These are phyloP conservation scores for Enteromius viviparus DNA, from an alignment of 2,797 vertebrate genomes.

Conservation along the genomic window DNA sequence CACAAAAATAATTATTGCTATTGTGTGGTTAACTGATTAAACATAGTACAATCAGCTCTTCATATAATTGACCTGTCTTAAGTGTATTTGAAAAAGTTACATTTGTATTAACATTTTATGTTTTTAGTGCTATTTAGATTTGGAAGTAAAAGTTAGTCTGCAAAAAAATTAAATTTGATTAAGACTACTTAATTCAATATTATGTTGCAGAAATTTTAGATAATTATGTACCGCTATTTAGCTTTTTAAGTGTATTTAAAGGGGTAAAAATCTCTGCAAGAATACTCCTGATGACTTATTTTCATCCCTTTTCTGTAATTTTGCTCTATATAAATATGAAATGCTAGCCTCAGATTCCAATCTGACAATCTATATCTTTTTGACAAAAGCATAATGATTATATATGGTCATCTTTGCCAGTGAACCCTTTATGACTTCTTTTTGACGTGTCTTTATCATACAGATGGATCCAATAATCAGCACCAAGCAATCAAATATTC, in stretches of 20 bases:
- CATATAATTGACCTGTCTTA: background rate
- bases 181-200: background rate
- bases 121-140: background rate
- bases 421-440: slow-evolving; percentile 9
- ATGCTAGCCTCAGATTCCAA: background rate
- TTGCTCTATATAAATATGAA: background rate
- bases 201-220: background rate
- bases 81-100: background rate
- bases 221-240: background rate
- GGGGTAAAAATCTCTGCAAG: background rate
- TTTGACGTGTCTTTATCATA: slow-evolving; percentile 36
- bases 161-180: background rate
- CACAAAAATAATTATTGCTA: background rate
- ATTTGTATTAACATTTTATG: background rate
- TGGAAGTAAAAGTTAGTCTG: background rate
- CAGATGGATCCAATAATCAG: slow-evolving; percentile 36
- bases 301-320: background rate
- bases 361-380: slow-evolving; percentile 10
- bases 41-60: background rate
- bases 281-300: too few relatives aligned
- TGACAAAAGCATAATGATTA: slow-evolving; percentile 9
- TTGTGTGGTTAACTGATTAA: background rate
- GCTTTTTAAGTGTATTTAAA: background rate
- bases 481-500: slow-evolving; percentile 49
- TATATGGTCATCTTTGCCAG: slow-evolving; percentile 25